phyloP scores from a whole-genome alignment of 2,888 invertebrate species.

The Luperina nickerlii region DNA sequence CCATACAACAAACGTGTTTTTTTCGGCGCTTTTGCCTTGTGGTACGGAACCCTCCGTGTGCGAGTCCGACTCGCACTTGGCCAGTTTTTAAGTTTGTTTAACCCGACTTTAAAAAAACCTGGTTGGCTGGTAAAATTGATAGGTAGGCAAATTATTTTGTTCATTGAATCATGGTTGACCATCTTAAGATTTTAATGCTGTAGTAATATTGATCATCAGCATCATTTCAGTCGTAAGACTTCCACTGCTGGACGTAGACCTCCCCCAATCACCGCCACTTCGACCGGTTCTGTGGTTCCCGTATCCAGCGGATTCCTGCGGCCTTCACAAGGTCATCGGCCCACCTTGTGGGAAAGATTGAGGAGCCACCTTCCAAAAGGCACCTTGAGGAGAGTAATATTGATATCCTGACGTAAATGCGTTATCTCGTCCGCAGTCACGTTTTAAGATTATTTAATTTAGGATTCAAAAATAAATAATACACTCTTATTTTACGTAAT shows the following conservation, averaged over 20 bases:
- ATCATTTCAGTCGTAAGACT: too few species aligned
- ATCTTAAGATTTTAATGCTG: conserved; percentile 1
- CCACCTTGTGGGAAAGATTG: neutral
- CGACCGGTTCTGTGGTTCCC: neutral
- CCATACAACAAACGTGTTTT: too few species aligned
- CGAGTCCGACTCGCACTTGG: too few species aligned
- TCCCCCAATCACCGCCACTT: too few species aligned
- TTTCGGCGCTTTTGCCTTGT: too few species aligned
- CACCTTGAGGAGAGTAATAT: neutral
- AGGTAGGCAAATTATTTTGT: neutral
- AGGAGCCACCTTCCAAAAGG: neutral
- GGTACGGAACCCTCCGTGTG: too few species aligned
- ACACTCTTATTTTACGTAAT: conserved; percentile 33
- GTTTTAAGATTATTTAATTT: conserved; percentile 11
- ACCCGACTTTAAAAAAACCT: neutral
- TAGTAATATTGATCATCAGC: neutral
- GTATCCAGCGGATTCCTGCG: neutral
- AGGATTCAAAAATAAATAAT: conserved; percentile 38
- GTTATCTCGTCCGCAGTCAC: neutral
- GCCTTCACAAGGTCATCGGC: neutral
- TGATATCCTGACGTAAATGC: neutral
- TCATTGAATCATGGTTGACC: conserved; percentile 10
- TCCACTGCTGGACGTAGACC: neutral
- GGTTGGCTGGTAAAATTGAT: neutral
- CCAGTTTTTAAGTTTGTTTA: too few species aligned